Evolutionary conservation across 2,888 invertebrate genomes (phyloP), one percentile per base, ranked within the genome.

Genomic region (Oscheius sp.): DNA sequence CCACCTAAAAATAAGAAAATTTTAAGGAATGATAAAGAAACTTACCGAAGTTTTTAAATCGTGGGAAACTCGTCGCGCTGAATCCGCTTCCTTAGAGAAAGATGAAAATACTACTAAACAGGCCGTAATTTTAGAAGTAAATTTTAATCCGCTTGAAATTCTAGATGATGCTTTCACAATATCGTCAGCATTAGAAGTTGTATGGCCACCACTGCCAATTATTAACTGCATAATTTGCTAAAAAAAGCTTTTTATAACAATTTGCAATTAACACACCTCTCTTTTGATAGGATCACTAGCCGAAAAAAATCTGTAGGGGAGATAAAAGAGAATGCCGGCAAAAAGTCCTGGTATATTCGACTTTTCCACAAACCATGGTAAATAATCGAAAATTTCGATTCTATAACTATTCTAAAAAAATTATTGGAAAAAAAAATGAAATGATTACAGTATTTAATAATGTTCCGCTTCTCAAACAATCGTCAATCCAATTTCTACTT

Each of bases 401-500:
- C 9, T 35, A 35, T 35, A 35, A 3, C 35, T 35, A 35, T 35
- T 35, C 25, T 29, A 27, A 7, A n/a, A 58, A 27, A 27, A 27
- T 6, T 27, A 58, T 43, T 43, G 13, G 9, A 35, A 35, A 35
- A 35, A 35, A 35, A 35, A 35, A 35, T 35, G 9, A 21, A 43
- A 13, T 12, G 43, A 2, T 43, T 41, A 61, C 61, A 5, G 61
- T 43, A 43, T 61, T 18, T 41, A 61, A 23, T 12, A 69, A 55
- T n/a, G 29, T 69, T 18, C 27, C 35, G 0, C 41, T 63, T 55
- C 41, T 45, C 16, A 78, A 6, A 63, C 76, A 75, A 23, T 76
- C 78, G 12, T 59, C 72, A 5, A 78, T 35, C 78, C 78, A 78
- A 29, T 73, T 29, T 0, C 78, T 53, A 18, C 53, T 49, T 2